Conservation (phyloP, 2,888 invertebrate species). For the Monopis laevigella region DNA sequence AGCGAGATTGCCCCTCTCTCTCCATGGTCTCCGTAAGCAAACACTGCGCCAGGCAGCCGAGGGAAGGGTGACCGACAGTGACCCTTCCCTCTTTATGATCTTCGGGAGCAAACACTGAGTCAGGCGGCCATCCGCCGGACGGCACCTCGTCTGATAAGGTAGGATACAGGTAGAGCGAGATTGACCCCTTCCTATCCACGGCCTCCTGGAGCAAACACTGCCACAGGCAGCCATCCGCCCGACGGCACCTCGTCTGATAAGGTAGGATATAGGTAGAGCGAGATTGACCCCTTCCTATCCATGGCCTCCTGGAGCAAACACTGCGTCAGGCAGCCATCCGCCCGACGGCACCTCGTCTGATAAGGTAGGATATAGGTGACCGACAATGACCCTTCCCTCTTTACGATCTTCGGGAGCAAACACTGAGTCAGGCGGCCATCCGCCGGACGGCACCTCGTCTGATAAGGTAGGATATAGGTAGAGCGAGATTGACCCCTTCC, state of each 20-base stretch:
- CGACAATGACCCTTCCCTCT: conserved; percentile 37
- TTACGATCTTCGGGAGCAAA: conserved; percentile 40
- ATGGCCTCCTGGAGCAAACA: conserved; percentile 37
- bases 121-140: conserved; percentile 42
- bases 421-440: conserved; percentile 25
- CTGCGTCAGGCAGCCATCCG: conserved; percentile 27
- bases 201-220: conserved; percentile 33
- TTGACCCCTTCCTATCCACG: conserved; percentile 49
- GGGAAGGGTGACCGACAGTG: too few species aligned
- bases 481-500: conserved; percentile 47
- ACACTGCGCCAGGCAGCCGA: too few species aligned
- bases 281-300: conserved; percentile 49
- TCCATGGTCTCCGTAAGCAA: too few species aligned
- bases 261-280: conserved; percentile 42
- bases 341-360: conserved; percentile 58
- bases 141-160: conserved; percentile 58
- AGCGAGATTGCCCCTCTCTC: too few species aligned
- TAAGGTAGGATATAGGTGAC: conserved; percentile 40
- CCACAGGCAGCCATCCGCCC: conserved; percentile 35
- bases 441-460: conserved; percentile 56
- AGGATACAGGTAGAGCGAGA: too few species aligned
- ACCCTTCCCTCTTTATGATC: too few species aligned
- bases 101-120: too few species aligned
- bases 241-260: conserved; percentile 59
- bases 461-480: conserved; percentile 51